Base-by-base conservation (phyloP, 1,140 invertebrate species). In the Drosophila bifasciata region DNA sequence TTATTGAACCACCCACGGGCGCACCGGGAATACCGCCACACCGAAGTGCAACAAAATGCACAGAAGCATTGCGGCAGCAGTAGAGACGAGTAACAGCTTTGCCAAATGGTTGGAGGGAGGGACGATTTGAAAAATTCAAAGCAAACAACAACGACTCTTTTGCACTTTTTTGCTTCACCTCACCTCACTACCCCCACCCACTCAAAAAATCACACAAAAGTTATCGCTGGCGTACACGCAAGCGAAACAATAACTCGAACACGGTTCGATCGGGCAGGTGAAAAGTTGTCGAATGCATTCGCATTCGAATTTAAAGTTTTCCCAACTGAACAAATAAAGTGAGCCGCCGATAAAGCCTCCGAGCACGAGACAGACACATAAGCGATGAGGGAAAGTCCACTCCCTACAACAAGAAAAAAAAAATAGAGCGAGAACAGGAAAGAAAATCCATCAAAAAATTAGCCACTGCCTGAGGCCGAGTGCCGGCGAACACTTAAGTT, bases 111-210 rank as follows among this genome's bases (percentile, higher is more conserved):
- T 76, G 72, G 28, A 70, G 60, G 64, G 44, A 68, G 39, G 66
- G 59, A 62, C 76, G 67, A 76, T 84, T 85, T 84, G 72, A 76
- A 84, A 84, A 84, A 84, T 79, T 76, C 72, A 79, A 85, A 73
- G 63, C 67, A 79, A 80, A 76, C 72, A 76, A 73, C 61, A 74
- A 52, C 58, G 62, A 75, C 64, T 67, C 58, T 52, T 41, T 61
- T 75, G 41, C 67, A 68, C 72, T 71, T n/a, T n/a, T n/a, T n/a
- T 68, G 48, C 44, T 25, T 45, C 60, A 25, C 41, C 17, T 57
- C 28, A 32, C 50, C 40, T 36, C 52, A 32, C 49, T 46, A 19
- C 44, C 48, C 40, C 25, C 41, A 39, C 55, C 59, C 52, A 60
- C 79, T 74, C 51, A 71, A 73, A 85, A 84, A 85, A 85, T 76